Conservation (phyloP, 2,888 invertebrate genomes). For the Nymphalis c-album region DNA sequence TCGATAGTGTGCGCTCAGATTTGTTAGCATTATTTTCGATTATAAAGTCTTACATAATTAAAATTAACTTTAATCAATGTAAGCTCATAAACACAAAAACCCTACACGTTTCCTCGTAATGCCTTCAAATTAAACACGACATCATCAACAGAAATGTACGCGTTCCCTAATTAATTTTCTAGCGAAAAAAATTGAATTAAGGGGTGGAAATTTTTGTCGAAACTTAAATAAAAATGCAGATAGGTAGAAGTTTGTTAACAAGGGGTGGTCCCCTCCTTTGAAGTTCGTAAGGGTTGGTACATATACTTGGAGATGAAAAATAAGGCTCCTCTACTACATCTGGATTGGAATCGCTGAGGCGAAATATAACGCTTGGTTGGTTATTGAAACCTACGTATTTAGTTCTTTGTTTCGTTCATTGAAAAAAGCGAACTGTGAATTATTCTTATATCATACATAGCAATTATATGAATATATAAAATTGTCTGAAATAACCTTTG, state of each 20-base stretch:
- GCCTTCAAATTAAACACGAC: slow-evolving; percentile 50
- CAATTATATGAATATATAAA: too few relatives aligned
- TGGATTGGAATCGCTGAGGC: slow-evolving; percentile 57
- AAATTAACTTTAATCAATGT: slow-evolving; percentile 23
- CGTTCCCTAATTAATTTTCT: slow-evolving; percentile 62
- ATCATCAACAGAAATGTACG: slow-evolving; percentile 51
- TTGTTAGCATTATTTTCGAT: too few relatives aligned
- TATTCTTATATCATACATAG: too few relatives aligned
- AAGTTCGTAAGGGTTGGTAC: slow-evolving; percentile 57
- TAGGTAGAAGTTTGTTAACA: slow-evolving; percentile 62
- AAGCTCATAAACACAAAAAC: slow-evolving; percentile 19
- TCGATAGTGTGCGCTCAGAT: too few relatives aligned
- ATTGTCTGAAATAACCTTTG: too few relatives aligned
- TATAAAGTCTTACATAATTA: neutral
- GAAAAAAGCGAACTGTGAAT: too few relatives aligned
- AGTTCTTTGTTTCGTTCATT: neutral
- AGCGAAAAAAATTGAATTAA: slow-evolving; percentile 65
- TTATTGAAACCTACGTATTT: slow-evolving; percentile 29
- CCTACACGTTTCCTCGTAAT: slow-evolving; percentile 24
- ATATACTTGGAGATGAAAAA: slow-evolving; percentile 57
- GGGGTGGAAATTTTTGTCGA: slow-evolving; percentile 71
- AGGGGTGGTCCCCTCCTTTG: slow-evolving; percentile 68
- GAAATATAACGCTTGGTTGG: slow-evolving; percentile 45
- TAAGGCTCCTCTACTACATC: slow-evolving; percentile 58
- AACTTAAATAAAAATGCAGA: slow-evolving; percentile 78